Percentiles rank a stretch among this genome's conserved stretches.
Evolutionary conservation across 2,113 vertebrate genomes (phyloP).

Genomic region (Ceratotherium simum): DNA sequence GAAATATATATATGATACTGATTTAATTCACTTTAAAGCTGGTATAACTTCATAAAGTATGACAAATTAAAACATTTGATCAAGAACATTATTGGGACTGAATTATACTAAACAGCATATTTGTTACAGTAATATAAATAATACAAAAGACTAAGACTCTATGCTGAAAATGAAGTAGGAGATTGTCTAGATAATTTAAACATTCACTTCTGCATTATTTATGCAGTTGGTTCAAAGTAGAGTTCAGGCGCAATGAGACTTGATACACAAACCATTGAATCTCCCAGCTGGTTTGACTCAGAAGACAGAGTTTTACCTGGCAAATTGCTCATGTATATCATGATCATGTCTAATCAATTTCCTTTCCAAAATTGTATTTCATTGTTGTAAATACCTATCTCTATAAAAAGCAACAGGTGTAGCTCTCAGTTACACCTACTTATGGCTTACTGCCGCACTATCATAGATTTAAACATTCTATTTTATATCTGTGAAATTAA

Average conservation of each 20-base stretch:
- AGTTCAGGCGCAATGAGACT: neutral
- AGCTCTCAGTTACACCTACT: neutral
- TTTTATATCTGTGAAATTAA: conserved; percentile 52
- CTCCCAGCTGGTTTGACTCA: conserved; percentile 26
- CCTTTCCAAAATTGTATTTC: conserved; percentile 19
- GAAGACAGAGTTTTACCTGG: conserved; percentile 42
- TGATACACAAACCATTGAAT: conserved; percentile 48
- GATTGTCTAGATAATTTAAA: conserved; percentile 71
- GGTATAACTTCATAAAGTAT: conserved; percentile 16
- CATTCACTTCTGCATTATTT: conserved; percentile 70
- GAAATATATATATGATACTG: neutral
- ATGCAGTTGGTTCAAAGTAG: conserved; percentile 62
- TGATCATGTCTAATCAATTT: conserved; percentile 57
- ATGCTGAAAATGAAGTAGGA: conserved; percentile 58
- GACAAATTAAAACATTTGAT: conserved; percentile 71
- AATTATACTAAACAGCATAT: conserved; percentile 37
- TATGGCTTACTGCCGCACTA: neutral
- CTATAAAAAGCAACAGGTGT: conserved; percentile 15
- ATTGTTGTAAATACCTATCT: conserved; percentile 39
- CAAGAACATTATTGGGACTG: conserved; percentile 54
- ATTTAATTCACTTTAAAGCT: conserved; percentile 60
- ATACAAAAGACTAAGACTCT: conserved; percentile 39
- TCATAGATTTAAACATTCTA: neutral
- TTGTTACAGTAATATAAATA: conserved; percentile 66
- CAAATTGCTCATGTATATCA: conserved; percentile 49